Percentiles rank a stretch among this genome's conserved stretches.
phyloP scores from a whole-genome alignment of 1,140 invertebrate species.

The Anastatus disparis region DNA sequence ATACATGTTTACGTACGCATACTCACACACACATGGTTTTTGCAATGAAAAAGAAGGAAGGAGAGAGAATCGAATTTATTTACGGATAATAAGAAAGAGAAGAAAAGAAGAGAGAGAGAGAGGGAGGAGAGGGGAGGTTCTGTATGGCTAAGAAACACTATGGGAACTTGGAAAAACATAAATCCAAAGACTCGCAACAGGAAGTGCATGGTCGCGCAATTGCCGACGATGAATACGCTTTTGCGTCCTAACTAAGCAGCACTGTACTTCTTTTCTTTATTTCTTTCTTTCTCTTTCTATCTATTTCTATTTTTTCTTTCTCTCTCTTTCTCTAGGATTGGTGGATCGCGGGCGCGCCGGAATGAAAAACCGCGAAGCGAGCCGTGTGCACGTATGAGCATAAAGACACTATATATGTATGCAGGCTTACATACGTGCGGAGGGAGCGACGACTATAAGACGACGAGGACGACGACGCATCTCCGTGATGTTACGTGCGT shows the following conservation, averaged over 20 bases:
- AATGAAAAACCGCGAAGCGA: not conserved
- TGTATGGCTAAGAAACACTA: too few species aligned
- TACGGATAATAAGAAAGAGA: constrained; percentile 14
- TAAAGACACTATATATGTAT: too few species aligned
- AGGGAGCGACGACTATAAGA: too few species aligned
- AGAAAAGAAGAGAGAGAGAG: not conserved
- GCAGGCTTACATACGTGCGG: not conserved
- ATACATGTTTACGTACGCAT: too few species aligned
- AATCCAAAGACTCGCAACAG: constrained; percentile 4
- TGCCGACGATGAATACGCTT: constrained; percentile 9
- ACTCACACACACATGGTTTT: too few species aligned
- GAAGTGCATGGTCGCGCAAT: constrained; percentile 8
- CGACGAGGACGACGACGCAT: not conserved
- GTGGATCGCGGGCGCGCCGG: not conserved
- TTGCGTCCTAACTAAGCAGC: constrained; percentile 6
- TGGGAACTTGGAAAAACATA: constrained; percentile 14
- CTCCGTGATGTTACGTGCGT: not conserved
- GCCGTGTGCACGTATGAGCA: too few species aligned
- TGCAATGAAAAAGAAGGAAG: not conserved
- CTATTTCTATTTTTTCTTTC: not conserved
- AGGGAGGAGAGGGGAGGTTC: not conserved
- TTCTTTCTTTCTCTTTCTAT: not conserved
- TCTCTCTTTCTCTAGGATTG: not conserved
- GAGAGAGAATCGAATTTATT: constrained; percentile 17
- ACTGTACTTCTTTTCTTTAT: not conserved